Evolutionary conservation across 2,888 invertebrate genomes (phyloP), one percentile per base, ranked within the genome.

Genomic region (Zhuqinia jingwanae): DNA sequence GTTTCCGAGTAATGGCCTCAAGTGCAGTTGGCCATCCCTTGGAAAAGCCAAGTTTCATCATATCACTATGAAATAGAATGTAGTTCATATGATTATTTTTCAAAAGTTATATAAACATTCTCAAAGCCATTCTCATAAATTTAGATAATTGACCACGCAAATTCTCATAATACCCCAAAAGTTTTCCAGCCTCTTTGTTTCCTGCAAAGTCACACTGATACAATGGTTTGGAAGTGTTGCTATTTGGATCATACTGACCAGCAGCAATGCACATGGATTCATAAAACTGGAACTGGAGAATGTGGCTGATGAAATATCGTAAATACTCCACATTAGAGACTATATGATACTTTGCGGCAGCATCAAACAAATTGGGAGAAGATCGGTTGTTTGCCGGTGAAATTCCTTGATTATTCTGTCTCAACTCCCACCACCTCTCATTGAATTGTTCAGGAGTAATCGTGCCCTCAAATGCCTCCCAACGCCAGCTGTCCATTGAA

Each of bases 251-350:
- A 15, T 88, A 90, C 73, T 93, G 92, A 6, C 73, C 92, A 2
- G 93, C 92, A 1, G 92, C 92, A 6, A 91, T 90, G 91, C 93
- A 93, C 87, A 94, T 91, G 3, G 92, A 92, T 88, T 93, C 92
- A 90, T 93, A 93, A 89, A 93, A 93, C 90, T 93, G 93, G 91
- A 93, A 94, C 92, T 94, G 93, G 11, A 88, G 47, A 73, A 88
- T 91, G 90, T 87, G 87, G 60, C 87, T 85, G 17, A 89, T 84
- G 68, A 90, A 89, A 60, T 90, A 88, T 5, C 89, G 30, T 10
- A 83, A 42, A 63, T 81, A 80, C 45, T 85, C 81, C n/a, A 92
- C 91, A 89, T 92, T 91, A 17, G 90, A 90, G 2, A 92, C 91
- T 15, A 93, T 90, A 79, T 93, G 93, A 80, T 91, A 93, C 85